phyloP scores from a whole-genome alignment of 2,888 invertebrate genomes.

The Ecliptopera silaceata region DNA sequence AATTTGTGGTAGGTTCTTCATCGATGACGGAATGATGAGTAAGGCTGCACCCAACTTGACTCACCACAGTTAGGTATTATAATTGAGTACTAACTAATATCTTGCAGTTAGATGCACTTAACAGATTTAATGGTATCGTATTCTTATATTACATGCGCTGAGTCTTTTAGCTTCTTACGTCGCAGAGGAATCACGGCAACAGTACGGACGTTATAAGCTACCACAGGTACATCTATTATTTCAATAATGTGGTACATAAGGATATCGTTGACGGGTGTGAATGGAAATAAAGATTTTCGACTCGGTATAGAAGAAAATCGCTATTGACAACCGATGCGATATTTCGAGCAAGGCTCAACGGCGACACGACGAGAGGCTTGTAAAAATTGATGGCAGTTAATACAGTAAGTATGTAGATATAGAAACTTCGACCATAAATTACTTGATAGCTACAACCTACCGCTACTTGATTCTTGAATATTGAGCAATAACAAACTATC shows the following conservation, averaged over 20 bases:
- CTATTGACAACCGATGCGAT: slow-evolving; percentile 69
- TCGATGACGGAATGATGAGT: not conserved
- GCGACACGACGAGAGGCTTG: too few relatives aligned
- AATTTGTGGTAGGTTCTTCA: not conserved
- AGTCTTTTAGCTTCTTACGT: too few relatives aligned
- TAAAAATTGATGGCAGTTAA: too few relatives aligned
- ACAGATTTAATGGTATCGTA: too few relatives aligned
- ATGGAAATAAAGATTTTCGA: slow-evolving; percentile 46
- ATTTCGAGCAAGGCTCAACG: slow-evolving; percentile 76
- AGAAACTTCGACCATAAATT: too few relatives aligned
- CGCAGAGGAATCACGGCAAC: too few relatives aligned
- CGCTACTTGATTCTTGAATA: slow-evolving; percentile 18
- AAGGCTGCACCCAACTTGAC: slow-evolving; percentile 12
- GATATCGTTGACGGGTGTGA: slow-evolving; percentile 33
- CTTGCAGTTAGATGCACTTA: too few relatives aligned
- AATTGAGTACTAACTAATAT: not conserved
- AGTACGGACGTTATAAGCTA: too few relatives aligned
- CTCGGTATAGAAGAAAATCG: slow-evolving; percentile 76
- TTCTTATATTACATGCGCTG: too few relatives aligned
- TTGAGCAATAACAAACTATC: slow-evolving; percentile 37
- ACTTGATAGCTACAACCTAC: slow-evolving; percentile 1
- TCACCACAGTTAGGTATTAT: slow-evolving; percentile 1
- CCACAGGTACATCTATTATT: too few relatives aligned
- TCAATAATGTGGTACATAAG: too few relatives aligned
- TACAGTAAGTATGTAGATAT: slow-evolving; percentile 36